Percentiles rank a stretch among this genome's conserved stretches.
These are phyloP conservation scores for Percina caprodes DNA, from an alignment of 2,113 vertebrate genomes.

Conservation along the genomic window DNA sequence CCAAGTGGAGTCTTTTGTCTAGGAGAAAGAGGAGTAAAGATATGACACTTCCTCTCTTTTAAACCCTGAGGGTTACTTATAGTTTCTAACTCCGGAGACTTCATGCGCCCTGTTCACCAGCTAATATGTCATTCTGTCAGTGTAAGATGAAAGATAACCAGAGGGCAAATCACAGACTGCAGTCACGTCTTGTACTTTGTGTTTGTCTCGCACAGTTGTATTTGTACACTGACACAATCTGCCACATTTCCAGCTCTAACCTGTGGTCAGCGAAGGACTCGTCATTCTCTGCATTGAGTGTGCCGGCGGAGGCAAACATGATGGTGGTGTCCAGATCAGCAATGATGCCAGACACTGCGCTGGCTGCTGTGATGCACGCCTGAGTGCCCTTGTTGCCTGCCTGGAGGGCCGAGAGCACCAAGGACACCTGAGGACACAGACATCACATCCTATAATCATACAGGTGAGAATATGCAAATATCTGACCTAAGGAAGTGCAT, in stretches of 20 bases:
- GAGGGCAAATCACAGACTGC: slow-evolving; percentile 6
- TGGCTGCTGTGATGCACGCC: slow-evolving; percentile 97
- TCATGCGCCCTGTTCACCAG: slow-evolving; percentile 43
- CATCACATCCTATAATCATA: slow-evolving; percentile 21
- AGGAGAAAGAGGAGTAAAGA: slow-evolving; percentile 9
- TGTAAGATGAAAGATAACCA: slow-evolving; percentile 27
- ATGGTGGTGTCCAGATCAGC: slow-evolving; percentile 98
- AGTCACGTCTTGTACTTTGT: slow-evolving; percentile 1
- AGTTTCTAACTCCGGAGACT: slow-evolving; percentile 47
- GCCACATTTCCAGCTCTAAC: slow-evolving; percentile 73
- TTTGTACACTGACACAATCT: background rate
- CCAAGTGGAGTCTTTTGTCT: background rate
- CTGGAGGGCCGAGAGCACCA: slow-evolving; percentile 96
- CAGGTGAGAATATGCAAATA: slow-evolving; percentile 3
- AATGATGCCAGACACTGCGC: slow-evolving; percentile 96
- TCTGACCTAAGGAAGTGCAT: background rate
- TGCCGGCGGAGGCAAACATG: slow-evolving; percentile 98
- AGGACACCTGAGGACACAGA: slow-evolving; percentile 88
- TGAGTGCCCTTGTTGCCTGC: slow-evolving; percentile 98
- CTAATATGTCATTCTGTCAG: slow-evolving; percentile 63
- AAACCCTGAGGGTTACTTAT: slow-evolving; percentile 59
- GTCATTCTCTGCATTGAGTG: slow-evolving; percentile 94
- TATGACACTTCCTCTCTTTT: slow-evolving; percentile 37
- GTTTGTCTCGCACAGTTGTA: background rate
- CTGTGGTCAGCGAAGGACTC: slow-evolving; percentile 99